These are phyloP conservation scores for Arion vulgaris DNA, from an alignment of 1,140 invertebrate species.

Conservation along the genomic window DNA sequence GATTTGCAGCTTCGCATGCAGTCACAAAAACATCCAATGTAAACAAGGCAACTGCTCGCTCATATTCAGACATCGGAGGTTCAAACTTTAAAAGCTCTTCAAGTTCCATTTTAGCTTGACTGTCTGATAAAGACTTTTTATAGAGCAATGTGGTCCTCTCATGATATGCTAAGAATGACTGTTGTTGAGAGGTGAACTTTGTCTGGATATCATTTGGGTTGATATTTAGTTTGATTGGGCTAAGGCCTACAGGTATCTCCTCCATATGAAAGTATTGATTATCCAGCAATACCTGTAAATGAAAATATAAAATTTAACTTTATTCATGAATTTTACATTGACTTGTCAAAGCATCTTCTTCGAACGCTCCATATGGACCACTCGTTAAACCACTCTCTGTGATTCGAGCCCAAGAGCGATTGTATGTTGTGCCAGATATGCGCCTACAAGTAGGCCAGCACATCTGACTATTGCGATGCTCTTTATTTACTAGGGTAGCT, in stretches of 20 bases:
- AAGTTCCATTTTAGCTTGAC: slow-evolving; percentile 5
- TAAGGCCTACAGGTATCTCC: neutral
- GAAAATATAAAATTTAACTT: neutral
- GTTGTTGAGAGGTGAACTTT: slow-evolving; percentile 20
- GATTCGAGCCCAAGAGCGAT: neutral
- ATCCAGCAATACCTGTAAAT: slow-evolving; percentile 14
- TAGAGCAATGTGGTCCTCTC: neutral
- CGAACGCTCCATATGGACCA: too few relatives aligned
- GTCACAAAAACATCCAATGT: slow-evolving; percentile 43
- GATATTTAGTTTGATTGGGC: slow-evolving; percentile 24
- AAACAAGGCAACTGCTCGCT: slow-evolving; percentile 38
- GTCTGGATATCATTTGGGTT: slow-evolving; percentile 28
- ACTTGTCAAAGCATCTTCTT: neutral
- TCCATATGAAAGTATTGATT: slow-evolving; percentile 8
- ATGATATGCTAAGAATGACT: slow-evolving; percentile 28
- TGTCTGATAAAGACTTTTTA: slow-evolving; percentile 4
- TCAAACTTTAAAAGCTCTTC: slow-evolving; percentile 25
- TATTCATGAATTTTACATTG: neutral
- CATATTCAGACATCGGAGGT: slow-evolving; percentile 38
- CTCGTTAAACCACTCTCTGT: too few relatives aligned
- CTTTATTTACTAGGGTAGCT: too few relatives aligned
- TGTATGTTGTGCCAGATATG: neutral
- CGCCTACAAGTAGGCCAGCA: too few relatives aligned
- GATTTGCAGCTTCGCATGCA: slow-evolving; percentile 43
- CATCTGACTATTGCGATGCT: too few relatives aligned